These are phyloP conservation scores for Ianthella basta DNA, from an alignment of 37 sponge, comb jelly and placozoan species.

Conservation along the genomic window DNA sequence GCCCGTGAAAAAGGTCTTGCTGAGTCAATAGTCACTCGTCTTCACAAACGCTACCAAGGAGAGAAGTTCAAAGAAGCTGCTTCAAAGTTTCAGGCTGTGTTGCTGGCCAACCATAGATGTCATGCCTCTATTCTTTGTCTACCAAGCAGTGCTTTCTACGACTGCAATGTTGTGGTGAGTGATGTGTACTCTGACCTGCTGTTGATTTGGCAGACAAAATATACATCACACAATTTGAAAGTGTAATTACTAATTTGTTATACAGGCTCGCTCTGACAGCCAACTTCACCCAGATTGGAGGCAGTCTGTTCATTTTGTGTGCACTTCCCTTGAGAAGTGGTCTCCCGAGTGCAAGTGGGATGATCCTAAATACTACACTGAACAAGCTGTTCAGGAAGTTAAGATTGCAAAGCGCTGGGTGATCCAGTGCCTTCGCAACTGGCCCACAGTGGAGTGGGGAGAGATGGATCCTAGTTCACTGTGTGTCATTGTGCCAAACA, in stretches of 20 bases:
- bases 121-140: conserved; percentile 51
- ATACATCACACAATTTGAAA: no score
- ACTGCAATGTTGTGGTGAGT: conserved; percentile 32
- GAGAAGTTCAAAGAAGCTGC: neutral
- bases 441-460: conserved; percentile 53
- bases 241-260: neutral
- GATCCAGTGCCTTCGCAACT: conserved; percentile 31
- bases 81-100: conserved; percentile 7
- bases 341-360: neutral
- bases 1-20: conserved; percentile 53
- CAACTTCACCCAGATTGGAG: conserved; percentile 39
- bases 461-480: neutral
- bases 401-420: conserved; percentile 31
- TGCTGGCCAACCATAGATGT: conserved; percentile 68
- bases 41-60: conserved; percentile 32
- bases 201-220: no score
- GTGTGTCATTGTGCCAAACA: conserved; percentile 35
- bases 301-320: conserved; percentile 55
- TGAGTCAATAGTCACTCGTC: conserved; percentile 58
- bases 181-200: no score
- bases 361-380: neutral
- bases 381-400: conserved; percentile 35
- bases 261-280: neutral
- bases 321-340: conserved; percentile 44
- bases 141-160: conserved; percentile 51